phyloP scores from a whole-genome alignment of 1,140 invertebrate species.

The Oreohelix idahoensis region DNA sequence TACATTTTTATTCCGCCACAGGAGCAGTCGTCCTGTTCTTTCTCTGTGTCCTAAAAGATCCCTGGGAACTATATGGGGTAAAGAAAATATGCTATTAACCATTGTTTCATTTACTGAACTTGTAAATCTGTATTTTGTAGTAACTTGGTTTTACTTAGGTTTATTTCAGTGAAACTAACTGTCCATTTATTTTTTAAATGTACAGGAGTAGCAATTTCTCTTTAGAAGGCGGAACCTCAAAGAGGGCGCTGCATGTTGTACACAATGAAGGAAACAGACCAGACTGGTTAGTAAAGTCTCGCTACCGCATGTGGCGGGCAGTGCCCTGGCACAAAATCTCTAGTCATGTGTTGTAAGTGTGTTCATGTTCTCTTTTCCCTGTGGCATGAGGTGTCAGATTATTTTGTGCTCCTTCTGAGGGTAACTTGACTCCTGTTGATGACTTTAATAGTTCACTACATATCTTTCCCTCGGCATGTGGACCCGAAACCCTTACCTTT shows the following conservation, averaged over 20 bases:
- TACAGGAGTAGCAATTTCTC: slow-evolving; percentile 87
- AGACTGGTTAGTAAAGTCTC: slow-evolving; percentile 75
- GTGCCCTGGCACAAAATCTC: not conserved
- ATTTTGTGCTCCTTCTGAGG: not conserved
- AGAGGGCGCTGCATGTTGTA: slow-evolving; percentile 79
- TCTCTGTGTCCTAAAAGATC: too few species aligned
- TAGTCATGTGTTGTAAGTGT: slow-evolving; percentile 28
- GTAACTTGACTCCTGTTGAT: not conserved
- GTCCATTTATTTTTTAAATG: not conserved
- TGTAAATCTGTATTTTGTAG: too few species aligned
- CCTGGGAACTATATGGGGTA: too few species aligned
- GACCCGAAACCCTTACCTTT: too few species aligned
- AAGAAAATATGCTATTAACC: too few species aligned
- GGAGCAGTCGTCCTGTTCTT: too few species aligned
- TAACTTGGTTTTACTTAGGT: too few species aligned
- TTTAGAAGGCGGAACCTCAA: slow-evolving; percentile 82
- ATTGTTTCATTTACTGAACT: too few species aligned
- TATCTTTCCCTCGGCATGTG: not conserved
- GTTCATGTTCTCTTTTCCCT: not conserved
- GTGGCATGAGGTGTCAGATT: not conserved
- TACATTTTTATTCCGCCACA: too few species aligned
- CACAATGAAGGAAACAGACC: slow-evolving; percentile 79
- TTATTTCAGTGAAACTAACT: too few species aligned
- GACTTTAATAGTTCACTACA: not conserved
- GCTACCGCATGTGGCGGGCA: not conserved